Conservation (phyloP, 2,797 vertebrate genomes). For the Coranthus polyacanthus region DNA sequence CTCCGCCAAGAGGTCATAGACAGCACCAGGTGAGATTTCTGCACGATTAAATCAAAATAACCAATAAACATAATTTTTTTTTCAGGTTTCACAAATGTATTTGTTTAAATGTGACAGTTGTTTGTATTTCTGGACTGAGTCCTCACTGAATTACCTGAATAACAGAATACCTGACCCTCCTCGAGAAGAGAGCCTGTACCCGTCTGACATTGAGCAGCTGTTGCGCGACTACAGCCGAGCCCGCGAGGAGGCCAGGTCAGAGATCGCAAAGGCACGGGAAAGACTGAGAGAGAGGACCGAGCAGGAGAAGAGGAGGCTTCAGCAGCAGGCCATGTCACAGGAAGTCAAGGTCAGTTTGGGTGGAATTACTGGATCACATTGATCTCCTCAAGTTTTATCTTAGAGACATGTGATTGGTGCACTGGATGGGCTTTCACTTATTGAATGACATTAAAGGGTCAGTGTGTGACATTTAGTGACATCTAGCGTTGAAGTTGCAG, state of each 20-base stretch:
- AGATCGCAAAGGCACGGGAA: slow-evolving; percentile 91
- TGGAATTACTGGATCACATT: neutral
- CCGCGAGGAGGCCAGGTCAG: slow-evolving; percentile 91
- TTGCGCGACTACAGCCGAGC: slow-evolving; percentile 92
- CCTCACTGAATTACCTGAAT: neutral
- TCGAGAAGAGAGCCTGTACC: slow-evolving; percentile 74
- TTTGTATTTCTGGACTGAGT: neutral
- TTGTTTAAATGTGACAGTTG: neutral
- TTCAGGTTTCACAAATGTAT: neutral
- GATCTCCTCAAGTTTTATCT: neutral
- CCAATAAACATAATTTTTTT: neutral
- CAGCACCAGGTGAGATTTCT: slow-evolving; percentile 85
- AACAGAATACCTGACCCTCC: slow-evolving; percentile 81
- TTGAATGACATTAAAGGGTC: no score
- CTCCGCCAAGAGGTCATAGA: slow-evolving; percentile 88
- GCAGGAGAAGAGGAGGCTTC: slow-evolving; percentile 91
- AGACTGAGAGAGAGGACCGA: slow-evolving; percentile 90
- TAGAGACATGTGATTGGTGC: no score
- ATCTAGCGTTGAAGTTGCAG: no score
- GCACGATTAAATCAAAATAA: accelerated
- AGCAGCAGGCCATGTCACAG: slow-evolving; percentile 87
- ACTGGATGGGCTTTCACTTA: no score
- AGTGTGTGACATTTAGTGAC: no score
- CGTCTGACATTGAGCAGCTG: slow-evolving; percentile 91
- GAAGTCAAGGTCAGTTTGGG: slow-evolving; percentile 84